phyloP scores from a whole-genome alignment of 2,797 vertebrate genomes.

The Sebastiscus albofasciatus region DNA sequence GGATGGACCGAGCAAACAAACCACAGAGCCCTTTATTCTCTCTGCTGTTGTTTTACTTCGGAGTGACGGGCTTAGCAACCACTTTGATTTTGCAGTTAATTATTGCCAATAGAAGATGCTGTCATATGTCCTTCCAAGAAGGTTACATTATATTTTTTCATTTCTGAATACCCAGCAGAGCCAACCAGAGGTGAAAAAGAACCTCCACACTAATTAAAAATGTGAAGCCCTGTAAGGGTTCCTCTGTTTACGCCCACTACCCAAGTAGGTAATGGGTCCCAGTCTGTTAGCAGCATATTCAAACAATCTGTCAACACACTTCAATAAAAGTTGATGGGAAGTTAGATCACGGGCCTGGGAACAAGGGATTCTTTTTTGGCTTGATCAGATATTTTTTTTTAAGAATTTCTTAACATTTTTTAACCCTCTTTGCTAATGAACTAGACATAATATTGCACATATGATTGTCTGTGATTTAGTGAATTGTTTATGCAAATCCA shows the following conservation, averaged over 20 bases:
- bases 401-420: not conserved
- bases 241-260: no score
- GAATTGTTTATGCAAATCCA: not conserved
- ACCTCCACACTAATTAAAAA: not conserved
- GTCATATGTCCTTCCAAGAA: not conserved
- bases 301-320: not conserved
- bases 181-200: not conserved
- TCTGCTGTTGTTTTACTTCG: not conserved
- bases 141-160: not conserved
- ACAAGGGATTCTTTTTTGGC: not conserved
- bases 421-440: not conserved
- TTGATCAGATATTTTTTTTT: not conserved
- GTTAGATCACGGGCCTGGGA: not conserved
- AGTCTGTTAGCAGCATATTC: not conserved
- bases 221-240: not conserved
- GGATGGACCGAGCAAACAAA: constrained; percentile 12
- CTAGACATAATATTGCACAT: not conserved
- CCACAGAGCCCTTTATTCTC: not conserved
- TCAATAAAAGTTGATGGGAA: not conserved
- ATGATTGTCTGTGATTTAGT: not conserved
- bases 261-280: not conserved
- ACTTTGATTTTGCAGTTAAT: constrained; percentile 22
- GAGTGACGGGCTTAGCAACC: not conserved
- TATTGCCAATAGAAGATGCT: constrained; percentile 8
- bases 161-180: not conserved